Conservation (phyloP, 2,888 invertebrate species). For the Tinea pellionella region DNA sequence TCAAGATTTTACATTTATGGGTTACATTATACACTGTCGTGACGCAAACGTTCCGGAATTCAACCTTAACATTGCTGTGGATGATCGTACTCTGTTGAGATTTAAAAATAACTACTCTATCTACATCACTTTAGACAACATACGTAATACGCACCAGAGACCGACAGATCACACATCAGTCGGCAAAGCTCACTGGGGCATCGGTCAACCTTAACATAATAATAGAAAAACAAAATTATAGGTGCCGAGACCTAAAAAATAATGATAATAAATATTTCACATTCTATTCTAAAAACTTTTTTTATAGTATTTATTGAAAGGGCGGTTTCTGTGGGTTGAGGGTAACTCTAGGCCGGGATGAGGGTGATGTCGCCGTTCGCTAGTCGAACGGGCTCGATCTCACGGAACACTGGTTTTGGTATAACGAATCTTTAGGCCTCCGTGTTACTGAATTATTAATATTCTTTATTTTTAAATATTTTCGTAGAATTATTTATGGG, state of each 20-base stretch:
- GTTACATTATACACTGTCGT: conserved; percentile 23
- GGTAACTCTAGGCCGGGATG: not conserved
- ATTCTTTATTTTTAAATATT: conserved; percentile 1
- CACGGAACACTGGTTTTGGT: conserved; percentile 42
- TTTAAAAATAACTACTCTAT: conserved; percentile 53
- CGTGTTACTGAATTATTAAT: not conserved
- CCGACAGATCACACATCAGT: conserved; percentile 22
- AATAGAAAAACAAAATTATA: not conserved
- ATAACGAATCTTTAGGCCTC: conserved; percentile 1
- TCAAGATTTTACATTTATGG: not conserved
- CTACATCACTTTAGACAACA: conserved; percentile 3
- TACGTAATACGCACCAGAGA: conserved; percentile 1
- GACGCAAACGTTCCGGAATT: conserved; percentile 57
- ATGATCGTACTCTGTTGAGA: conserved; percentile 42
- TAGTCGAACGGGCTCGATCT: conserved; percentile 26
- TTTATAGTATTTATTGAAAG: not conserved
- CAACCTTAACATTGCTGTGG: conserved; percentile 63
- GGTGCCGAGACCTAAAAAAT: not conserved
- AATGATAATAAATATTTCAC: not conserved
- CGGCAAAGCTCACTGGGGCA: not conserved
- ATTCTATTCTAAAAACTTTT: not conserved
- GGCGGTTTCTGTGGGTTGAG: not conserved
- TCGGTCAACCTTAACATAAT: not conserved
- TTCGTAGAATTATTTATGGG: not conserved
- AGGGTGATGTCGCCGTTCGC: not conserved